Base-by-base conservation (phyloP, 2,797 vertebrate species). In the Peromyscus eremicus region DNA sequence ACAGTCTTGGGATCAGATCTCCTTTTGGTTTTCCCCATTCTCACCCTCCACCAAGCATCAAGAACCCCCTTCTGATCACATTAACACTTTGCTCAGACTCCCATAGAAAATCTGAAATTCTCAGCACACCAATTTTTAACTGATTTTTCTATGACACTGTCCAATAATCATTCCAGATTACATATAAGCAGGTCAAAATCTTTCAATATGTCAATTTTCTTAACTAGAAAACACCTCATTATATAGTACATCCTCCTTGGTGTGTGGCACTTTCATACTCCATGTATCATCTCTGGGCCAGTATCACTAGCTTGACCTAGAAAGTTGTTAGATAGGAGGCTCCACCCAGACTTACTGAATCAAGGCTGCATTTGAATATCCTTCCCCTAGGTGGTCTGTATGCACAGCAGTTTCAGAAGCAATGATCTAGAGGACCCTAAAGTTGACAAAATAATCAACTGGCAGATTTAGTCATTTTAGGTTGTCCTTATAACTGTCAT, bases 11-110 rank as follows among this genome's bases (percentile, higher is more conserved):
- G 89, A 77, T 6, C 86, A 40, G 52, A 95, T 37, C 29, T 76
- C 49, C 16, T 96, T 52, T 9, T 84, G 62, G 9, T 29, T 89
- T 73, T 91, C 29, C 55, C 32, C 73, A 52, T 43, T 25, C 17
- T 46, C 32, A 82, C 17, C 16, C 14, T 84, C 52, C 46, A 86
- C 62, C 37, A 49, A 5, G 27, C 52, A 93, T 49, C 43, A 93
- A 87, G 46, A 92, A 81, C 91, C 40, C 19, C 23, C 95, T 96
- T 95, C 62, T 92, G 57, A 93, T 27, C 16, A 68, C 37, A 91
- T 91, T 77, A 91, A 85, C 71, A 3, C 21, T 95, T 92, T 89
- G 11, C 12, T 89, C 49, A 96, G 73, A 76, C 70, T 93, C 46
- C 49, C n/a, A 83, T 46, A 90, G 60, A 92, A 49, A 57, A 4